Evolutionary conservation across 2,888 invertebrate species (phyloP), one percentile per base, ranked within the genome.

Genomic region (Microplitis manilae): DNA sequence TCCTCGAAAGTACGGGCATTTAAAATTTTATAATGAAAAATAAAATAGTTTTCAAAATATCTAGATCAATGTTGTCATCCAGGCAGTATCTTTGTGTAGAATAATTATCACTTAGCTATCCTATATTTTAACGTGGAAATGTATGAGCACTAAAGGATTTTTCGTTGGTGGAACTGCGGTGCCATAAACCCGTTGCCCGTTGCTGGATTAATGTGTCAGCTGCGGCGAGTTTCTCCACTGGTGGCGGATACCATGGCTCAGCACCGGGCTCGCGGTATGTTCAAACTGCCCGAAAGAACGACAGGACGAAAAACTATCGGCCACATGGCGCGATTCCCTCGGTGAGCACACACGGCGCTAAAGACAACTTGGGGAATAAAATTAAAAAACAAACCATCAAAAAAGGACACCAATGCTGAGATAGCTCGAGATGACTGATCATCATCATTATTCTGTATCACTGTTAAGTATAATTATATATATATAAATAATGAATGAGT

Each of bases 121-220:
- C 17, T 39, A 62, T 60, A 71, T 38, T 17, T 39, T 40, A 41
- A 50, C 8, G 13, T 50, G 13, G 13, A 50, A 50, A 50, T 13
- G 50, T 13, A 8, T 50, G 50, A 50, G 13, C 8, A 13, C 50
- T 50, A 50, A 50, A 50, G 50, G 50, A 50, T 50, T 50, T 50
- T 50, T 50, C 50, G 8, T 59, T 61, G 38, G 61, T 39, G 30
- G 70, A 70, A 17, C 62, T 71, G 62, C 60, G 50, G 50, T 13
- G 5, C 50, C 50, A 50, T 50, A 50, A 50, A 50, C 50, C 13
- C 50, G 9, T 50, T 40, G 73, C 50, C 50, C 50, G 50, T 50
- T 40, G 73, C 41, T 64, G 64, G 65, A 73, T 73, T 73, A 73
- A 73, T 73, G 73, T 64, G 64, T 73, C 73, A 73, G 73, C 40